These are phyloP conservation scores for Lepidothrix coronata DNA, from an alignment of 2,113 vertebrate genomes.

Conservation along the genomic window DNA sequence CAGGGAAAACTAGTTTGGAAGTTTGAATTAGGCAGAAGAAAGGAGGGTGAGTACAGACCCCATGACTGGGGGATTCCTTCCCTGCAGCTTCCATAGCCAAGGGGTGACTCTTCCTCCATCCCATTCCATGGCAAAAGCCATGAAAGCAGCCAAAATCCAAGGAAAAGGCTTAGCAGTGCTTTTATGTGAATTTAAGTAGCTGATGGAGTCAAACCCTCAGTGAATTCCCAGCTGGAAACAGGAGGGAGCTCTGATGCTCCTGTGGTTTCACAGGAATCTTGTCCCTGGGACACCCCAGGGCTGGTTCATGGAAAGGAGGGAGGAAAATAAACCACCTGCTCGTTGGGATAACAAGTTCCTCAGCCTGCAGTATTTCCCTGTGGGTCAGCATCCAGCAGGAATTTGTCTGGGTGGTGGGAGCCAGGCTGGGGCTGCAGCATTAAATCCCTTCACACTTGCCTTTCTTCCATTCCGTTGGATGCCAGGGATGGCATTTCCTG, in stretches of 20 bases:
- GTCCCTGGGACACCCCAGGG: too few species aligned
- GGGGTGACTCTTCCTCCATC: neutral
- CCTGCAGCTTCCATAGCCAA: neutral
- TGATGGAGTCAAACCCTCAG: neutral
- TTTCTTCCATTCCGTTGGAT: neutral
- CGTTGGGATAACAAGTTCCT: accelerated
- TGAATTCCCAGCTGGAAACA: neutral
- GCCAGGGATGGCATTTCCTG: neutral
- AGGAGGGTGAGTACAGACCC: accelerated
- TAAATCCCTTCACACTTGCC: neutral
- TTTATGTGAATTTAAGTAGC: neutral
- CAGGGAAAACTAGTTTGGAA: neutral
- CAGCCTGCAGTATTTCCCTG: neutral
- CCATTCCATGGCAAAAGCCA: neutral
- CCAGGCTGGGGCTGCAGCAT: accelerated
- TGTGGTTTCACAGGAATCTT: neutral
- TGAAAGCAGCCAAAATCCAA: neutral
- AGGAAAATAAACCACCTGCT: neutral
- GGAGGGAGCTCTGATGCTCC: neutral
- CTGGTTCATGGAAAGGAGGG: neutral
- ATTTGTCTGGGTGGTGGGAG: neutral
- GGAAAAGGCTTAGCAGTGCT: neutral
- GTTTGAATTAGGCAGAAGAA: neutral
- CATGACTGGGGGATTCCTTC: accelerated
- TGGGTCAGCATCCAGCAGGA: accelerated